Base-by-base conservation (phyloP, 2,888 invertebrate species). In the Anaspis maculata region DNA sequence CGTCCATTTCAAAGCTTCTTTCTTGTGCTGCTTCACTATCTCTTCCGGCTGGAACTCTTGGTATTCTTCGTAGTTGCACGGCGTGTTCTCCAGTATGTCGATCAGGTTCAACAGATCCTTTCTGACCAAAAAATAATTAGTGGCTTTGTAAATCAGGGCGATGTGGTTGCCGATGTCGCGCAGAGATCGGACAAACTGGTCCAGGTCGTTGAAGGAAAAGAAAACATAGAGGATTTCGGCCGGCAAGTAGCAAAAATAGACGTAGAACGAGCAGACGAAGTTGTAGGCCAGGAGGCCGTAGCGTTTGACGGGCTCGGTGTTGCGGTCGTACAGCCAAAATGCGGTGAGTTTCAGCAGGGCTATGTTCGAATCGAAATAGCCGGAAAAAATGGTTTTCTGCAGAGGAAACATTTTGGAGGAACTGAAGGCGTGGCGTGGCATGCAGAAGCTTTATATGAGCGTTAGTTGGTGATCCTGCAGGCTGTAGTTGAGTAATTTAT, bases 81-180 rank as follows among this genome's bases (percentile, higher is more conserved):
- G 13, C 6, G 19, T 15, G 11, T 28, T 16, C 22, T 34, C 27
- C 15, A 45, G 28, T 5, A 26, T 16, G 6, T 36, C 22, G 2
- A 45, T 16, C 11, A 45, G 15, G 21, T 26, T 27, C 14, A 40
- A 25, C 14, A 45, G 21, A 9, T 37, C 21, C 19, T 29, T 32
- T 30, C 45, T 14, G 12, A 12, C 25, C 6, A 31, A 10, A 16
- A 31, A 37, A 27, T 37, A 45, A 29, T 41, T 45, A n/a, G 39
- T 13, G 5, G 40, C 30, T 27, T 45, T 45, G 19, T 40, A 30
- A 1, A 22, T 23, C 3, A 38, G 21, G 3, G 39, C 34, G n/a
- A 37, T 11, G 21, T 45, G 45, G 23, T 44, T 44, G 1, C 41
- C 41, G n/a, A 33, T 25, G 15, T 44, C 44, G 5, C 44, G 21